Evolutionary conservation across 2,888 invertebrate species (phyloP).

Genomic region (Macropis europaea): DNA sequence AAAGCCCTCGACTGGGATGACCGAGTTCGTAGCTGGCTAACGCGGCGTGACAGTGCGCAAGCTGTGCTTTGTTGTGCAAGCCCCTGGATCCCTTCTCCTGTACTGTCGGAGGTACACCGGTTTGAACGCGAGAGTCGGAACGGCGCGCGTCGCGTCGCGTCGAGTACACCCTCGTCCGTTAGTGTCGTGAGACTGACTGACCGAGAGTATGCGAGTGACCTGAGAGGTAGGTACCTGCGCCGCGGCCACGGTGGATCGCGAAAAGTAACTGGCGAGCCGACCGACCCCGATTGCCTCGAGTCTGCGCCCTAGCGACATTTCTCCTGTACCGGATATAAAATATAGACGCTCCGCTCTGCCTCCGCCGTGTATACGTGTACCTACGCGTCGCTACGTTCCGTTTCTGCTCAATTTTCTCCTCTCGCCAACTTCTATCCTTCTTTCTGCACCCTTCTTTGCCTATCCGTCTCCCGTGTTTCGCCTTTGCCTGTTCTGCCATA

Average conservation of each 20-base stretch:
- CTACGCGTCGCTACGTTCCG: slow-evolving; percentile 35
- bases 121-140: too few species aligned
- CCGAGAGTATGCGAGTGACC: slow-evolving; percentile 37
- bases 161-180: slow-evolving; percentile 14
- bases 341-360: slow-evolving; percentile 67
- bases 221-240: slow-evolving; percentile 47
- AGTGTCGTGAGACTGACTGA: slow-evolving; percentile 40
- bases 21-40: slow-evolving; percentile 62
- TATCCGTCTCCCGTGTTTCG: not conserved
- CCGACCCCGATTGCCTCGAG: slow-evolving; percentile 71
- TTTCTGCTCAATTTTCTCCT: slow-evolving; percentile 9
- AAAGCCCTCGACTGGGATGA: slow-evolving; percentile 65
- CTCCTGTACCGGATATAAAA: slow-evolving; percentile 70
- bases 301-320: slow-evolving; percentile 71
- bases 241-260: slow-evolving; percentile 73
- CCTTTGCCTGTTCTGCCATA: not conserved
- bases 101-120: too few species aligned
- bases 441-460: not conserved
- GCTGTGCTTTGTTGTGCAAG: slow-evolving; percentile 63
- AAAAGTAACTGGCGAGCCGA: slow-evolving; percentile 75
- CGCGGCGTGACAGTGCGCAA: slow-evolving; percentile 64
- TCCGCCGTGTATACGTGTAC: slow-evolving; percentile 59
- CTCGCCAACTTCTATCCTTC: slow-evolving; percentile 7
- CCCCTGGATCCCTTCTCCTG: too few species aligned
- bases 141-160: not conserved